Percentiles rank a stretch among this genome's conserved stretches.
phyloP scores from a whole-genome alignment of 2,113 vertebrate genomes.

The Spea bombifrons region DNA sequence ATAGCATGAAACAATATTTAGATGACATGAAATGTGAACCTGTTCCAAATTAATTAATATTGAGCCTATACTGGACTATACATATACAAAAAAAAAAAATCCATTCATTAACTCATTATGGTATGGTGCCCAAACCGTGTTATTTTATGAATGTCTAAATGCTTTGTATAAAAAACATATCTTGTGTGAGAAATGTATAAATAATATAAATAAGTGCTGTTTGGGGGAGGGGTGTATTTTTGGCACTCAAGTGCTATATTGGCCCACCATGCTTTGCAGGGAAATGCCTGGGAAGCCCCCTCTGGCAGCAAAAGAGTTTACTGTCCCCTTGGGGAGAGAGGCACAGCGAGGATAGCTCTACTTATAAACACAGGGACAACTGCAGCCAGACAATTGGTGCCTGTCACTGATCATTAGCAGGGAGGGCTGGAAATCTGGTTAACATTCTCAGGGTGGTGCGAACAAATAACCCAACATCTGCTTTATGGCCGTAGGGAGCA shows the following conservation, averaged over 20 bases:
- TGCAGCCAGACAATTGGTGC: constrained; percentile 45
- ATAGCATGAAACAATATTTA: no score
- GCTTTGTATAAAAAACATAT: no score
- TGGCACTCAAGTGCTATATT: neutral
- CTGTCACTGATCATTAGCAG: neutral
- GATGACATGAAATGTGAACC: no score
- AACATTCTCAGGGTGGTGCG: constrained; percentile 26
- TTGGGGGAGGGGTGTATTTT: neutral
- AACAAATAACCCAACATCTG: constrained; percentile 6
- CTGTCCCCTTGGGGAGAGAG: constrained; percentile 28
- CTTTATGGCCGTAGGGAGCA: constrained; percentile 21
- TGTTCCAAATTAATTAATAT: no score
- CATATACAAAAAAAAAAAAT: no score
- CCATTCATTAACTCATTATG: no score
- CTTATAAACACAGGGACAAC: constrained; percentile 41
- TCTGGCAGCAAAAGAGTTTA: constrained; percentile 34
- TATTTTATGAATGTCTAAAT: no score
- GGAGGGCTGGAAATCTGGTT: constrained; percentile 35
- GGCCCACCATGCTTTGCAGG: neutral
- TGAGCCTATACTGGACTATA: no score
- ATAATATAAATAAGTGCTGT: neutral
- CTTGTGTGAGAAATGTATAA: no score
- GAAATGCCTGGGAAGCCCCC: constrained; percentile 22
- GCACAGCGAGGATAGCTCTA: constrained; percentile 23
- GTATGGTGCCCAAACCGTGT: no score